Evolutionary conservation across 2,888 invertebrate species (phyloP), one percentile per base, ranked within the genome.

Genomic region (Lucinisca nassula): DNA sequence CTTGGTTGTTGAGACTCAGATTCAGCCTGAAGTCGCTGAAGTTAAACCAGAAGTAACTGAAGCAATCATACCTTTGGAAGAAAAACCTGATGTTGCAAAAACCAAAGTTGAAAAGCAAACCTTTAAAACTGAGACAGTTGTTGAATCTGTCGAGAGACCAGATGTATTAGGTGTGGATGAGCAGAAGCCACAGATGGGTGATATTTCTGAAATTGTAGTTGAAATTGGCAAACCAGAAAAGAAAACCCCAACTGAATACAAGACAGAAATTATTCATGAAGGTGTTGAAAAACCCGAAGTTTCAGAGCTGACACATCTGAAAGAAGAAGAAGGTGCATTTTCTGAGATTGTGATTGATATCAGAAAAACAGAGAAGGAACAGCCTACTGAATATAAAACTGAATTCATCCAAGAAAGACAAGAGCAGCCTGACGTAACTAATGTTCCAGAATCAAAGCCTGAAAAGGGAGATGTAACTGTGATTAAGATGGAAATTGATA

Each of bases 201-300:
- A 79, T 35, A 40, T 86, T 49, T 81, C 80, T 45, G 92, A 92
- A 82, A 85, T 88, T 40, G 37, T 35, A n/a, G 49, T 82, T 27
- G 85, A 85, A 27, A 27, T 84, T 24, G 84, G 27, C 14, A 81
- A 84, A 70, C 72, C 89, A 73, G 84, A 78, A 32, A 70, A 82
- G 45, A 70, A 82, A 82, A 37, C 87, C 32, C 79, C 83, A n/a
- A 79, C 78, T 45, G 86, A 89, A 32, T 91, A 79, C 83, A 79
- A 92, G 77, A 82, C 90, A 37, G 89, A 88, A 12, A 55, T 85
- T 45, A 21, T 87, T 30, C 79, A 86, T 77, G 92, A 93, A 67
- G 51, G 67, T 6, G 30, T 70, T 37, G 81, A 89, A 38, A 84
- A 89, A 51, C 90, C 90, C n/a, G 89, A 91, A 55, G 79, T 92